Percentiles rank a stretch among this genome's conserved stretches.
Conservation (phyloP, 2,113 vertebrate genomes). For the Apeltes quadracus region DNA sequence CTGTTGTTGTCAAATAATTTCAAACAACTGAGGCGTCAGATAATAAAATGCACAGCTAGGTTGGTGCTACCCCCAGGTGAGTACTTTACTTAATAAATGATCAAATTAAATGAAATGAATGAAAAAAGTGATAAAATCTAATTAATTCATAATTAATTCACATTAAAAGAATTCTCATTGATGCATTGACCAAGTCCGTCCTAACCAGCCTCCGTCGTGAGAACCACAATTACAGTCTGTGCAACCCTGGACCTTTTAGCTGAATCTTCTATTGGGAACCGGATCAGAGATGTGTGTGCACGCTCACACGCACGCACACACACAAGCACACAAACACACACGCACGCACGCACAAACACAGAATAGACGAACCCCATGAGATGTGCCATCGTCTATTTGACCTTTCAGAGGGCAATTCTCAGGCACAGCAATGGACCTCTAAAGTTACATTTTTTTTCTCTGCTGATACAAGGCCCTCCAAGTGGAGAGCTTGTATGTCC, state of each 20-base stretch:
- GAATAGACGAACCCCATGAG: constrained; percentile 58
- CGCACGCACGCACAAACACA: constrained; percentile 12
- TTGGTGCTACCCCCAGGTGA: neutral
- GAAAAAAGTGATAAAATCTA: neutral
- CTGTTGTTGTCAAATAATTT: neutral
- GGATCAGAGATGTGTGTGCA: constrained; percentile 34
- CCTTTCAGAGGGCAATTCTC: constrained; percentile 60
- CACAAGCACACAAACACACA: constrained; percentile 1
- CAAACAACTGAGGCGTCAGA: too few relatives aligned
- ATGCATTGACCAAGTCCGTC: constrained; percentile 47
- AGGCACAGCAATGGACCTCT: constrained; percentile 57
- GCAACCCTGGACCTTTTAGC: constrained; percentile 67
- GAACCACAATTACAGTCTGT: constrained; percentile 64
- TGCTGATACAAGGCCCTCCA: constrained; percentile 9
- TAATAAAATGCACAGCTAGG: neutral
- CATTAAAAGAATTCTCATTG: constrained; percentile 61
- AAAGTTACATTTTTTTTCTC: constrained; percentile 11
- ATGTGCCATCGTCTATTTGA: constrained; percentile 47
- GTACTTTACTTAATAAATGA: neutral
- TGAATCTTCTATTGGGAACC: constrained; percentile 67
- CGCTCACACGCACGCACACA: neutral
- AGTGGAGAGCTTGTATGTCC: constrained; percentile 16
- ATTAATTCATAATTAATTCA: constrained; percentile 37
- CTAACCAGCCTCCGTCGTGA: constrained; percentile 57
- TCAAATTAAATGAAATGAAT: neutral